A percentile compares a stretch with the other conserved stretches of the same genome.
Conservation (phyloP, 2,113 vertebrate species). For the Heterochromis multidens region DNA sequence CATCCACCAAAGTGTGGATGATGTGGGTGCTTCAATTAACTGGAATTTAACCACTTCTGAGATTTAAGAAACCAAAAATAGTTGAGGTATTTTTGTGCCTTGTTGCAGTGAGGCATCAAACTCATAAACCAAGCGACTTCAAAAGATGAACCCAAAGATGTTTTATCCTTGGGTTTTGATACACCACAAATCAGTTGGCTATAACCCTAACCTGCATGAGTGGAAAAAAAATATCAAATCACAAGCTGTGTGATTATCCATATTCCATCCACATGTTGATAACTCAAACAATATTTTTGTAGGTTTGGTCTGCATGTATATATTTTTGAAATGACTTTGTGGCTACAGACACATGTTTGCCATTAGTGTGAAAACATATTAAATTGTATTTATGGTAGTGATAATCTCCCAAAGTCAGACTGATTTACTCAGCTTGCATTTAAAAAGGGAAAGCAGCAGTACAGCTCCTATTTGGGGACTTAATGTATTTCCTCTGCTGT, state of each 20-base stretch:
- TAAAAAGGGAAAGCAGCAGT: not conserved
- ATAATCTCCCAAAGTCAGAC: conserved; percentile 14
- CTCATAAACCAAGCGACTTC: not conserved
- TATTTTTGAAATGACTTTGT: not conserved
- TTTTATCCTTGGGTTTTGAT: no score
- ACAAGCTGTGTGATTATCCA: not conserved
- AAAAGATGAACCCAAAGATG: not conserved
- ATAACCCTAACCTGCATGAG: not conserved
- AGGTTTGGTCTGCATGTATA: not conserved
- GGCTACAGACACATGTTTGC: conserved; percentile 18
- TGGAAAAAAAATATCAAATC: not conserved
- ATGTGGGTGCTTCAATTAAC: not conserved
- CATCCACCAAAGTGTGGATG: not conserved
- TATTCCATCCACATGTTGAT: not conserved
- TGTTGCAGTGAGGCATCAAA: not conserved
- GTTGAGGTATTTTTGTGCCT: not conserved
- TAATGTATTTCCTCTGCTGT: conserved; percentile 1
- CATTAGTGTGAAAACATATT: conserved; percentile 29
- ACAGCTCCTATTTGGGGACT: not conserved
- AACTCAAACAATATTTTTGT: not conserved
- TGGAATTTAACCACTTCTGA: not conserved
- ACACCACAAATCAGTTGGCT: not conserved
- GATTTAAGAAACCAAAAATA: not conserved
- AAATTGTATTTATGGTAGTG: conserved; percentile 41
- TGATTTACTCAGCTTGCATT: conserved; percentile 8